Evolutionary conservation across 2,888 invertebrate species (phyloP).

Genomic region (Clanis bilineata): DNA sequence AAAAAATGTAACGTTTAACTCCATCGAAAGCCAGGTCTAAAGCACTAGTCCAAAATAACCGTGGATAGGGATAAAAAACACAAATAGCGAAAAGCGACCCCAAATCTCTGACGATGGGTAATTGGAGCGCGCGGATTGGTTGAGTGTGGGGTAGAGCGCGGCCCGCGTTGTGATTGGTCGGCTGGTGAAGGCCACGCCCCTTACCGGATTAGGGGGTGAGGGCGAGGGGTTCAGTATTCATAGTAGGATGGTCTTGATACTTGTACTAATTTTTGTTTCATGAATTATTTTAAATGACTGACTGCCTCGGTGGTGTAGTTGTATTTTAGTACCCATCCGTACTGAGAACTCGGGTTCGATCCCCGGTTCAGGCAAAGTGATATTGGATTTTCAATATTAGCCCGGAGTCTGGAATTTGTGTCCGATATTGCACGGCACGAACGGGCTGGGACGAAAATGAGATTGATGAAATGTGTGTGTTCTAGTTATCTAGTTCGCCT

Average conservation of each 20-base stretch:
- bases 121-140: conserved; percentile 65
- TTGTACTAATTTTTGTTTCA: conserved; percentile 27
- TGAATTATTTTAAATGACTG: too few relatives aligned
- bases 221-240: conserved; percentile 39
- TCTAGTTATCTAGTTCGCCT: too few relatives aligned
- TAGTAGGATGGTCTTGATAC: conserved; percentile 43
- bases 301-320: not conserved
- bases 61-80: conserved; percentile 40
- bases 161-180: conserved; percentile 47
- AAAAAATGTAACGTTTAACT: not conserved
- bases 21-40: not conserved
- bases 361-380: too few relatives aligned
- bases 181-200: conserved; percentile 42
- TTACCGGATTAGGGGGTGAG: conserved; percentile 57
- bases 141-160: conserved; percentile 45
- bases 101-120: conserved; percentile 73
- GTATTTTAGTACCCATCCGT: not conserved
- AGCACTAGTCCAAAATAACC: conserved; percentile 15
- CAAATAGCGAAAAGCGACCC: conserved; percentile 69
- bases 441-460: too few relatives aligned
- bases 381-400: too few relatives aligned
- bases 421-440: too few relatives aligned
- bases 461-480: too few relatives aligned
- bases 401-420: too few relatives aligned
- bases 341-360: not conserved